Conservation (phyloP, 1,140 invertebrate genomes). For the Scaptomyza pallida region DNA sequence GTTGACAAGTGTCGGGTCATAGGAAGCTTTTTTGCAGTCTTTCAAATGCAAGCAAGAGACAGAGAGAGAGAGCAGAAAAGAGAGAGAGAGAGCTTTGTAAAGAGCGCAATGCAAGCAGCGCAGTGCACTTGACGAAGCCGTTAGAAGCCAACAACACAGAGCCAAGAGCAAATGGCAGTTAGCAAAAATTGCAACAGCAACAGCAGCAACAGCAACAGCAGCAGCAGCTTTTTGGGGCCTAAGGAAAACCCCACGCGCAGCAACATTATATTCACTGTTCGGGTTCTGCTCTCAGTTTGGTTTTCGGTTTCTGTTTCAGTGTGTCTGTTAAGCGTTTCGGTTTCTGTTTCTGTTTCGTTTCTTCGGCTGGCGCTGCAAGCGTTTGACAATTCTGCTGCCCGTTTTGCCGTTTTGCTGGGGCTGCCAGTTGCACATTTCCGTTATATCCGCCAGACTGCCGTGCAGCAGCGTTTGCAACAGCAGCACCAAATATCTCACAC, state of each 20-base stretch:
- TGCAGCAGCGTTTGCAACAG: constrained; percentile 31
- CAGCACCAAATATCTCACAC: constrained; percentile 7
- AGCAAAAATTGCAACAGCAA: constrained; percentile 29
- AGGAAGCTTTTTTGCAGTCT: constrained; percentile 13
- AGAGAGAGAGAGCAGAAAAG: constrained; percentile 11
- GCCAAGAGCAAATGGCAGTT: constrained; percentile 49
- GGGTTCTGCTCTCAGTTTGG: constrained; percentile 46
- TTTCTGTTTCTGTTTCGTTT: constrained; percentile 29
- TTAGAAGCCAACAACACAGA: constrained; percentile 55
- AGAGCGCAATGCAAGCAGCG: constrained; percentile 22
- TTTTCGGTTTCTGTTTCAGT: too few species aligned
- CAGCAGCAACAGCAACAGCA: constrained; percentile 22
- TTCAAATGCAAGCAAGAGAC: constrained; percentile 39
- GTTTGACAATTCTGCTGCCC: constrained; percentile 73
- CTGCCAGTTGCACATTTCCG: constrained; percentile 80
- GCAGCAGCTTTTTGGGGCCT: constrained; percentile 43
- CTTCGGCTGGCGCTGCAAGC: constrained; percentile 33
- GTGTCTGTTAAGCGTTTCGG: too few species aligned
- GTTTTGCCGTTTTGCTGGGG: constrained; percentile 55
- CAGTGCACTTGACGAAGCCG: constrained; percentile 62
- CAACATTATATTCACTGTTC: constrained; percentile 29
- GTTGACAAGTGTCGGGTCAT: constrained; percentile 30
- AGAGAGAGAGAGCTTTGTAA: constrained; percentile 2
- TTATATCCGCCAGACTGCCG: constrained; percentile 73
- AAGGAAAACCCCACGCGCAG: constrained; percentile 60